Evolutionary conservation across 2,797 vertebrate genomes (phyloP), one percentile per base, ranked within the genome.

Genomic region (Carduelis carduelis): DNA sequence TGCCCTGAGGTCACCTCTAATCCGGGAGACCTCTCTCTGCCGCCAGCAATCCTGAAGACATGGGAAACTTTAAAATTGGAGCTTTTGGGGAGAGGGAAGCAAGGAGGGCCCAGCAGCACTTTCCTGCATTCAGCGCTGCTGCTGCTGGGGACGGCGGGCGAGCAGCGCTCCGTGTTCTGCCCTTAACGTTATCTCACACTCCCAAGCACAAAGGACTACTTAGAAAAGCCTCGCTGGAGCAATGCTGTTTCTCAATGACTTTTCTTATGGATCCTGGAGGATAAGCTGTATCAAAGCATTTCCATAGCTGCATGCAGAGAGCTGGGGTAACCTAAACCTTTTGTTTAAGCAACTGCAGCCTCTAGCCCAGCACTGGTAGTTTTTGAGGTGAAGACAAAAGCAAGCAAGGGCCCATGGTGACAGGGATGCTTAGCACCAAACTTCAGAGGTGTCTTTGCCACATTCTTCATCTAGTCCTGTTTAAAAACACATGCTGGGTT

Each of bases 221-320:
- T 70, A 79, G 37, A 66, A 93, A 91, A 82, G 44, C 74, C 94
- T 91, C 47, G 0, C 63, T 37, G 79, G 69, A 87, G 70, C 72
- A 85, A 86, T 94, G 65, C 55, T 81, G 50, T 84, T 94, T 94
- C 91, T 96, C 93, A 91, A 86, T 60, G 65, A 95, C 79, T 96
- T 55, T 83, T 88, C 92, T 96, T 91, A 96, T 56, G 64, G 85
- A 94, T 94, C 89, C 91, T 94, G 44, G 53, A 93, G 92, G 89
- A 92, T 76, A 91, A 90, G 61, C 56, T 0, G 0, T 69, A 76
- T 46, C 63, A 92, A 88, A 93, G 82, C 3, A 0, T 61, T 78
- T 93, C 82, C 70, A 80, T 84, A 63, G 87, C 84, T 86, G 92
- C 92, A 88, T 60, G 70, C 20, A 64, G 87, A 91, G 53, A 72